Evolutionary conservation across 2,797 vertebrate species (phyloP).

Genomic region (Chiloscyllium punctatum): DNA sequence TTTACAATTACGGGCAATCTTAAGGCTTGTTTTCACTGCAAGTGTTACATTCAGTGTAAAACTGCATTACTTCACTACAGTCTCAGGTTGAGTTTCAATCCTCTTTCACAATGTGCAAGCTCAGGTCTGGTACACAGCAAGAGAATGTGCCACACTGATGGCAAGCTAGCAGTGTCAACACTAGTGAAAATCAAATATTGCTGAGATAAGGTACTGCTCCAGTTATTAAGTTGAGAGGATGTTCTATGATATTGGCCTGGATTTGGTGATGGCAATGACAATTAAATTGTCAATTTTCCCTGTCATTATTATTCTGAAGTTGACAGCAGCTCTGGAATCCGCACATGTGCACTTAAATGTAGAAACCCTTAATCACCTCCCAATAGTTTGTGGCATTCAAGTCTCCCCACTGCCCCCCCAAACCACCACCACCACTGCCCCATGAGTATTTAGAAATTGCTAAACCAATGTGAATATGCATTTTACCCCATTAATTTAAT

Average conservation of each 20-base stretch:
- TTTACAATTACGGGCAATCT: background rate
- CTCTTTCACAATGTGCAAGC: background rate
- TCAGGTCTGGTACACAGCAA: background rate
- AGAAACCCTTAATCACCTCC: background rate
- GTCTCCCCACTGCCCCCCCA: too few relatives aligned
- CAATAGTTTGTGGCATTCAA: background rate
- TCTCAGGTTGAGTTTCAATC: background rate
- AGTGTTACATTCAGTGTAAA: background rate
- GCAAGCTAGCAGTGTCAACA: background rate
- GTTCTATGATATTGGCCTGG: background rate
- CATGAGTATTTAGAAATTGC: background rate
- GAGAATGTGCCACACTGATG: background rate
- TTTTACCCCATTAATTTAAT: background rate
- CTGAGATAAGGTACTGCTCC: background rate
- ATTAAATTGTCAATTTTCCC: background rate
- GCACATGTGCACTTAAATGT: background rate
- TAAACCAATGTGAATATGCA: background rate
- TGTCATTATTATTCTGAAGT: background rate
- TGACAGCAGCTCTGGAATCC: background rate
- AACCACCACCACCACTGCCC: background rate
- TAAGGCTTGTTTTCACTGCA: background rate
- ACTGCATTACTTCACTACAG: background rate
- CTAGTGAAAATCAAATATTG: background rate
- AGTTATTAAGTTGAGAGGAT: background rate
- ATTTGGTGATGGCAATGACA: background rate